A percentile compares a stretch with the other conserved stretches of the same genome.
Conservation (phyloP, 2,888 invertebrate genomes). For the Branchellion lobata region DNA sequence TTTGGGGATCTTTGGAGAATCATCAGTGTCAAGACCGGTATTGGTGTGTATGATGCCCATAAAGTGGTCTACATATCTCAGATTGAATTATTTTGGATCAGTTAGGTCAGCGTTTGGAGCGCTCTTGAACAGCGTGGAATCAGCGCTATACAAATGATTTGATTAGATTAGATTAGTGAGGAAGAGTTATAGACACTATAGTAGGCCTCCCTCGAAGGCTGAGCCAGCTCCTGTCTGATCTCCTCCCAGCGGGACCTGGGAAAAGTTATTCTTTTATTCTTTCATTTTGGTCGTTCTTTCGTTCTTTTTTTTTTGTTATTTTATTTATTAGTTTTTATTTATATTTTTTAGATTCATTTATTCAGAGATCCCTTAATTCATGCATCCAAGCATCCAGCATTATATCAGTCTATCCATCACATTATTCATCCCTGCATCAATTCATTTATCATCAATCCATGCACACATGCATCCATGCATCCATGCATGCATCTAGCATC, state of each 20-base stretch:
- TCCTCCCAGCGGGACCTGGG: conserved; percentile 31
- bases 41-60: too few relatives aligned
- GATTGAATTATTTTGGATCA: too few relatives aligned
- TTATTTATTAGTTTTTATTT: too few relatives aligned
- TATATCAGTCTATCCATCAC: neutral
- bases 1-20: too few relatives aligned
- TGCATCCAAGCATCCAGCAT: neutral
- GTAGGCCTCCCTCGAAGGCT: conserved; percentile 31
- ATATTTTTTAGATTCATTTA: neutral
- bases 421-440: too few relatives aligned
- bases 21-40: too few relatives aligned
- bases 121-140: neutral
- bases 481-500: neutral
- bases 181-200: conserved; percentile 21
- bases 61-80: too few relatives aligned
- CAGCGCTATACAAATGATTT: neutral
- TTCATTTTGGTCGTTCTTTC: neutral
- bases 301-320: too few relatives aligned
- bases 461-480: neutral
- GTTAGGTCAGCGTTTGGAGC: too few relatives aligned
- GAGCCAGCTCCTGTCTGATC: conserved; percentile 27
- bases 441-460: neutral
- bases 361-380: neutral
- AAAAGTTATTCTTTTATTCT: neutral
- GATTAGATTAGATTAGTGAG: too few relatives aligned